Conservation (phyloP, 2,113 vertebrate species). For the Gnathonemus longibarbis region DNA sequence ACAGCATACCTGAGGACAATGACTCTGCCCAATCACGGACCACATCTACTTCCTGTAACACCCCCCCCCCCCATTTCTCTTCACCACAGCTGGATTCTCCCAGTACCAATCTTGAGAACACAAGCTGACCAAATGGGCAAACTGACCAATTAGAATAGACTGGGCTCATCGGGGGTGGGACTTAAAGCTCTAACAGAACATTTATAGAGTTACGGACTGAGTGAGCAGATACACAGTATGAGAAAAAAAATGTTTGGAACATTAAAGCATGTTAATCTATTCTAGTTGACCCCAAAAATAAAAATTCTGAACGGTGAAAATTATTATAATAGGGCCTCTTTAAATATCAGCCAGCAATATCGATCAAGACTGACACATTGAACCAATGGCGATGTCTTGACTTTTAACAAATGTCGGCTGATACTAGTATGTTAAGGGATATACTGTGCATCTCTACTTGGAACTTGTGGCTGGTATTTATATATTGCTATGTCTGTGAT, state of each 20-base stretch:
- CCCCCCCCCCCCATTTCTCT: not conserved
- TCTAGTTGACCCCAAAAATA: not conserved
- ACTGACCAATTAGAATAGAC: not conserved
- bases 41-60: not conserved
- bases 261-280: not conserved
- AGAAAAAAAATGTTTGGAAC: not conserved
- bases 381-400: not conserved
- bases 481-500: not conserved
- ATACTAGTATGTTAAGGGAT: not conserved
- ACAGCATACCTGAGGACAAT: not conserved
- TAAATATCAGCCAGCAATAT: not conserved
- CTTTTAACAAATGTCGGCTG: not conserved
- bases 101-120: not conserved
- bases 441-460: not conserved
- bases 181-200: not conserved
- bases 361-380: not conserved
- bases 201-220: not conserved
- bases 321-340: not conserved
- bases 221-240: not conserved
- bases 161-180: not conserved
- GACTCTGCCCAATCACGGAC: not conserved
- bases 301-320: not conserved
- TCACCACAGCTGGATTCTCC: not conserved
- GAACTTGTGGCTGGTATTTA: not conserved
- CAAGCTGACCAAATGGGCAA: not conserved